Percentiles rank a stretch among this genome's conserved stretches.
phyloP scores from a whole-genome alignment of 2,888 invertebrate species.

The Brachycybe producta region DNA sequence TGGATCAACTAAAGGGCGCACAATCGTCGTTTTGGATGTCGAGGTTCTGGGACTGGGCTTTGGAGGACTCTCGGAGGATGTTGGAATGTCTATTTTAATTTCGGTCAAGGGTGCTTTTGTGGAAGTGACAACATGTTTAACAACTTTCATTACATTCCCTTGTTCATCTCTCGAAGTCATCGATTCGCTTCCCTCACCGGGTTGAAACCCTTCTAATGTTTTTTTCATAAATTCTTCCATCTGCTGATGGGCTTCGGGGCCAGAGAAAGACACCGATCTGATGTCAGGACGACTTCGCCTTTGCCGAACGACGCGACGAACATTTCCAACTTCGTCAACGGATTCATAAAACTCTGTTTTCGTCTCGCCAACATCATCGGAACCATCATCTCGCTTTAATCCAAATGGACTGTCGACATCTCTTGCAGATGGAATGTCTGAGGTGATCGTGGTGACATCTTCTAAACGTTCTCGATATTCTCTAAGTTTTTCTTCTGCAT shows the following conservation, averaged over 20 bases:
- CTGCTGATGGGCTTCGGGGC: constrained; percentile 40
- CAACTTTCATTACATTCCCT: constrained; percentile 19
- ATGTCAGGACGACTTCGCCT: constrained; percentile 30
- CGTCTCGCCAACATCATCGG: constrained; percentile 21
- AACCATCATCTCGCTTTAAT: not conserved
- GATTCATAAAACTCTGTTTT: constrained; percentile 23
- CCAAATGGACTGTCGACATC: not conserved
- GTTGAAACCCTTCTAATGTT: constrained; percentile 18
- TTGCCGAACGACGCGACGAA: constrained; percentile 10
- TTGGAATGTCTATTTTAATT: not conserved
- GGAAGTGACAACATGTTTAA: constrained; percentile 16
- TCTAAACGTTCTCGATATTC: constrained; percentile 36
- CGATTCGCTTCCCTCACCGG: constrained; percentile 11
- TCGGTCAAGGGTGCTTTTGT: not conserved
- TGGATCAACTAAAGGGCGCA: not conserved
- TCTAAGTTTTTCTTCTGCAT: constrained; percentile 40
- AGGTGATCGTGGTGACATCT: not conserved
- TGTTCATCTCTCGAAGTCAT: constrained; percentile 10
- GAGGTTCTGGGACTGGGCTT: not conserved
- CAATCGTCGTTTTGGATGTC: not conserved
- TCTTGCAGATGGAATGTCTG: not conserved
- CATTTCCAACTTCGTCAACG: constrained; percentile 23
- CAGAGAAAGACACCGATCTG: constrained; percentile 41
- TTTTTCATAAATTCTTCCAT: constrained; percentile 40
- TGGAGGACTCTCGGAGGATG: not conserved